Evolutionary conservation across 2,797 vertebrate genomes (phyloP).

Genomic region (Gallirallus australis): DNA sequence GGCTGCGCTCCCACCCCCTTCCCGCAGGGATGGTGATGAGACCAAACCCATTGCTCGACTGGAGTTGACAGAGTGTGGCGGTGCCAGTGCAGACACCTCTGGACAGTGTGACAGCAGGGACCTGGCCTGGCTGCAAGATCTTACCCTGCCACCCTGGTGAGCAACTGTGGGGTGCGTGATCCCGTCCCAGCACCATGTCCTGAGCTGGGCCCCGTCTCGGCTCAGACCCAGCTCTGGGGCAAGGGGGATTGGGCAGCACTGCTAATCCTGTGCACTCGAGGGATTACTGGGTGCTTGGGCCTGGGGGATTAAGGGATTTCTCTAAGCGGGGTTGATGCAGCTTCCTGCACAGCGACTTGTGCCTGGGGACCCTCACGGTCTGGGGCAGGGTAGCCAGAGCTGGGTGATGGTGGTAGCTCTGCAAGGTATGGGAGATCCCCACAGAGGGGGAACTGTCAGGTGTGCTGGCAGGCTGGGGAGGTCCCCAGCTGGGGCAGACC

Average conservation of each 20-base stretch:
- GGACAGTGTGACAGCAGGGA: accelerated
- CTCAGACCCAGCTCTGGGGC: background rate
- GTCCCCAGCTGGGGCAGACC: background rate
- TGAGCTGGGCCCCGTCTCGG: background rate
- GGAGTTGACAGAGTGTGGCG: accelerated
- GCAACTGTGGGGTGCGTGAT: accelerated
- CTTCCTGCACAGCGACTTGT: conserved; percentile 16
- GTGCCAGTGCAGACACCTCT: accelerated
- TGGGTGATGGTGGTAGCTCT: background rate
- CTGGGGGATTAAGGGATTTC: conserved; percentile 57
- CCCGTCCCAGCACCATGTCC: accelerated
- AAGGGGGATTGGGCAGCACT: background rate
- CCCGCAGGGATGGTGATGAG: accelerated
- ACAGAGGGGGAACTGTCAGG: background rate
- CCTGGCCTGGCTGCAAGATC: background rate
- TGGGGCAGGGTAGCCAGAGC: background rate
- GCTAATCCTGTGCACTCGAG: background rate
- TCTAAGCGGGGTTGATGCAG: background rate
- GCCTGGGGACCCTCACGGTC: background rate
- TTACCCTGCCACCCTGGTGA: accelerated
- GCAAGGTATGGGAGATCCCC: background rate
- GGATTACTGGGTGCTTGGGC: background rate
- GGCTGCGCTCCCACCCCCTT: background rate
- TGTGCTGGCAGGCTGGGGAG: background rate
- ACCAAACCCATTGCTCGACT: background rate